phyloP scores from a whole-genome alignment of 2,797 vertebrate species.

The Poliocrania exsul region DNA sequence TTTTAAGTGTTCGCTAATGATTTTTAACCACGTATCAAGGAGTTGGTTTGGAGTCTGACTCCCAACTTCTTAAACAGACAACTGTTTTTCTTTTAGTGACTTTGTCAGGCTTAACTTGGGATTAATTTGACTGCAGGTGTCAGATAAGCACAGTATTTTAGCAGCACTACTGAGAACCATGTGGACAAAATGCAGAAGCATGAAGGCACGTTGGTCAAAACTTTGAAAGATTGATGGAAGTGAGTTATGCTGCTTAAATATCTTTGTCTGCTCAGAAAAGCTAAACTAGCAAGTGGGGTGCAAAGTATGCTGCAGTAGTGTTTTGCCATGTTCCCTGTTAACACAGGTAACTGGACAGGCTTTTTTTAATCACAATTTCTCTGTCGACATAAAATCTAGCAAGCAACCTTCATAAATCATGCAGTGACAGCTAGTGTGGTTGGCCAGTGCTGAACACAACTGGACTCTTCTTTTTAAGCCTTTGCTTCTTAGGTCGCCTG shows the following conservation, averaged over 20 bases:
- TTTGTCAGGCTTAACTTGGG: slow-evolving; percentile 72
- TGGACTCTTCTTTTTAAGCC: slow-evolving; percentile 79
- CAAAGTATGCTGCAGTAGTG: neutral
- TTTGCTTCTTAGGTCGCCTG: slow-evolving; percentile 78
- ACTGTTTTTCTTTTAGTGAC: slow-evolving; percentile 65
- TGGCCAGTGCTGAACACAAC: slow-evolving; percentile 78
- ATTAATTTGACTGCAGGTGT: slow-evolving; percentile 77
- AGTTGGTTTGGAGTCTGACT: slow-evolving; percentile 58
- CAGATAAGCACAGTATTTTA: slow-evolving; percentile 69
- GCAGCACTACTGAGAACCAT: slow-evolving; percentile 56
- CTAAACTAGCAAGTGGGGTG: neutral
- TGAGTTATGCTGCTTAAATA: slow-evolving; percentile 60
- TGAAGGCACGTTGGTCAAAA: slow-evolving; percentile 63
- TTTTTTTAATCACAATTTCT: slow-evolving; percentile 59
- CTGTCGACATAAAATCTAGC: slow-evolving; percentile 74
- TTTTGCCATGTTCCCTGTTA: neutral
- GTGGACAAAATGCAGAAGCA: slow-evolving; percentile 43
- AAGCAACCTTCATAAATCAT: slow-evolving; percentile 76
- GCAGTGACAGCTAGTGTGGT: slow-evolving; percentile 75
- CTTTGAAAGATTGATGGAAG: slow-evolving; percentile 65
- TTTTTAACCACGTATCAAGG: slow-evolving; percentile 29
- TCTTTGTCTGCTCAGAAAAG: slow-evolving; percentile 62
- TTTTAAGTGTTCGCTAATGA: slow-evolving; percentile 51
- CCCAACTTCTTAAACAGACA: slow-evolving; percentile 45
- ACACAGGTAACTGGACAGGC: neutral